Evolutionary conservation across 2,888 invertebrate species (phyloP), one percentile per base, ranked within the genome.

Genomic region (Oscheius myriophilus): DNA sequence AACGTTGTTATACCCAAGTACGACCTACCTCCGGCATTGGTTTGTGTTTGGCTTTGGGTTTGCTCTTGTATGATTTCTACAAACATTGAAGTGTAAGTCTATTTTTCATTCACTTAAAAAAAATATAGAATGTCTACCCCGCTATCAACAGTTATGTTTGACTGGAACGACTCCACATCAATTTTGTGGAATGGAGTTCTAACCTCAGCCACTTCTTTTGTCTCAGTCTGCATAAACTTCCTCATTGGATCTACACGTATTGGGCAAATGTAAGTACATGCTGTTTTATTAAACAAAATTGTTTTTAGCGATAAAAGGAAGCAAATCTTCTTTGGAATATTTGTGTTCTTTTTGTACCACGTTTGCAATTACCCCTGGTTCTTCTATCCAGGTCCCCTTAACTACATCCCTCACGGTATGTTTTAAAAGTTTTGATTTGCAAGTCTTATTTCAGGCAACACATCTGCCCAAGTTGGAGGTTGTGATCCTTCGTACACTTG

Each of bases 1-100:
- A 54, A 41, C 18, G 23, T 52, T 7, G 42, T 72, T 12, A 70
- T 80, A 6, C 80, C 80, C 1, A 78, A 78, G 26, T 78, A 54
- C 65, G 78, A 80, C 52, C 16, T 67, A 23, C 41, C 69, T n/a
- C 72, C 80, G 12, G 80, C 78, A 4, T 51, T 74, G 2, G 61
- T 76, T 33, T 78, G 77, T 52, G 75, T 80, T 42, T 78, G 75
- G 59, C 57, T 75, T 41, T 80, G 76, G 67, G 69, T 78, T 63
- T 67, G 75, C 63, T 70, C 70, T 42, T 73, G 68, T 45, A 75
- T 75, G 75, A 72, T 76, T 9, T 70, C 78, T 11, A 78, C 76
- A 2, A 78, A 76, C 59, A 78, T 78, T 45, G 78, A 76, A 74
- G 78, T 80, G 78, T 77, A 71, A 70, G 76, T 41, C n/a, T 25